Evolutionary conservation across 2,888 invertebrate species (phyloP).

Genomic region (Xylocampa areola): DNA sequence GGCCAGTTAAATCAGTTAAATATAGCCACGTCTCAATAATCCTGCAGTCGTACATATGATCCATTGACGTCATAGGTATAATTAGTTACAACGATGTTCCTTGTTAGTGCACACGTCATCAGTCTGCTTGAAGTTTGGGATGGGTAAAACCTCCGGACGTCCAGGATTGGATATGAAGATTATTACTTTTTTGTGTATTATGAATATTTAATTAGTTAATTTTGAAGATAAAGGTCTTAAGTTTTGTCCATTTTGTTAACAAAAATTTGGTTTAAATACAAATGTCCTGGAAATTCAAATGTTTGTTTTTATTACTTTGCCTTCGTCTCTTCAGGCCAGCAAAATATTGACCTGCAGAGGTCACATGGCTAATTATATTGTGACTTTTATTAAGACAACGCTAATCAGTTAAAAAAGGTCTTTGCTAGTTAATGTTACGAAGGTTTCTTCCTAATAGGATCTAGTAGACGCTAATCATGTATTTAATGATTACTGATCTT

Average conservation of each 20-base stretch:
- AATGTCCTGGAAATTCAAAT: no score
- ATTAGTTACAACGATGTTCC: slow-evolving; percentile 65
- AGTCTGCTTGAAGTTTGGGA: slow-evolving; percentile 15
- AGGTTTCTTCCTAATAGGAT: slow-evolving; percentile 25
- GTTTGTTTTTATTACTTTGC: no score
- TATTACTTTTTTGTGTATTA: slow-evolving; percentile 1
- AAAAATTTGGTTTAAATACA: no score
- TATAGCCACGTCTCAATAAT: slow-evolving; percentile 52
- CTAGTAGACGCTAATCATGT: slow-evolving; percentile 46
- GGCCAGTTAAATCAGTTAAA: slow-evolving; percentile 43
- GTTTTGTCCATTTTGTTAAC: not conserved
- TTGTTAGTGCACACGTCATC: slow-evolving; percentile 62
- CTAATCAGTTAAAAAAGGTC: not conserved
- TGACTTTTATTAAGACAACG: not conserved
- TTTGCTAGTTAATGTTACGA: slow-evolving; percentile 11
- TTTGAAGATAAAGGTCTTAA: not conserved
- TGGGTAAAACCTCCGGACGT: slow-evolving; percentile 31
- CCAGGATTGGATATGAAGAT: slow-evolving; percentile 1
- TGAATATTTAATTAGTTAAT: slow-evolving; percentile 9
- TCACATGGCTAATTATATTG: not conserved
- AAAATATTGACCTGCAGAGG: not conserved
- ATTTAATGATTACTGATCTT: slow-evolving; percentile 50
- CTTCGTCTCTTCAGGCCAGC: no score
- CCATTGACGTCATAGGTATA: slow-evolving; percentile 68
- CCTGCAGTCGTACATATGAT: slow-evolving; percentile 59